Evolutionary conservation across 64 coral and sea anemone genomes (phyloP), one percentile per base, ranked within the genome.

Genomic region (Porites australiensis): DNA sequence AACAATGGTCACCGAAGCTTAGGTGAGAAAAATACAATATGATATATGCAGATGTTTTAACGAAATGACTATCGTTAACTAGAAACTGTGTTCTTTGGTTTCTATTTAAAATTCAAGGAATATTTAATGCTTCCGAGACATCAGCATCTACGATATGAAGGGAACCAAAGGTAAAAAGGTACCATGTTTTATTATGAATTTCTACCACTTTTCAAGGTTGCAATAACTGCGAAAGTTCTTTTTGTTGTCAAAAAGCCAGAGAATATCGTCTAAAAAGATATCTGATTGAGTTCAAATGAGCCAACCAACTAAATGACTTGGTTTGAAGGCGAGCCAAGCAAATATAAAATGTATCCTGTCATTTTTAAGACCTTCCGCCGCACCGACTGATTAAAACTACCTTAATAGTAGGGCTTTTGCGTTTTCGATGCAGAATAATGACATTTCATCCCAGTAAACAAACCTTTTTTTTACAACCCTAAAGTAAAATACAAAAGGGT

Each of bases 1-100:
- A 46, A 73, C 70, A 73, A 73, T 73, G 70, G 23, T 46, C 2
- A 45, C 37, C 47, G 20, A 11, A 7, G 47, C 15, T 46, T 76
- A 76, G 43, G 73, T 76, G 73, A 76, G 37, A 13, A 51, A 49
- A 50, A 50, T 8, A 50, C 47, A 76, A 76, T 76, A 76, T 76
- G 7, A 4, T 50, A 4, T 50, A 14, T 10, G 48, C 46, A 19
- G 73, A 44, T 76, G 44, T 76, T 46, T 16, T 19, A 74, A 14
- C 6, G 19, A 76, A 50, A 46, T 18, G 62, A 50, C 44, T 76
- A 19, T 76, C 13, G 50, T 76, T 52, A 47, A 45, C 46, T 76
- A 50, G 16, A 50, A 76, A 76, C 50, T 76, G n/a, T 46, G 49
- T 50, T 76, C 48, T 3, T 49, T 45, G 48, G 73, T 76, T 50